Base-by-base conservation (phyloP, 2,888 invertebrate genomes). In the Perdita meconis region DNA sequence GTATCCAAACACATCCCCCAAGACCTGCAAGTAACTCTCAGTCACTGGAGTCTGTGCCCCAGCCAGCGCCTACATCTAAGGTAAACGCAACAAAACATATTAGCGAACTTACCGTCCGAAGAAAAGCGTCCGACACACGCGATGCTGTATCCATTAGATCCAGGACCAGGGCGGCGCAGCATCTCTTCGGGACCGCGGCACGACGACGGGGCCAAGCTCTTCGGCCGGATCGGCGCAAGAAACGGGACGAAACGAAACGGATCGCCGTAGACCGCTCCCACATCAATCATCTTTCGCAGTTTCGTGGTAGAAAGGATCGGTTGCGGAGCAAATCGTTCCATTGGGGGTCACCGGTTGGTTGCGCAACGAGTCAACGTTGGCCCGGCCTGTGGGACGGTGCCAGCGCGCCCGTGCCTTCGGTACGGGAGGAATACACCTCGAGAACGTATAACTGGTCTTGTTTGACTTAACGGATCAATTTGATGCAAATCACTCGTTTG, bases 401-500 rank as follows among this genome's bases (percentile, higher is more conserved):
- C 22, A 10, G 47, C 19, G 60, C 57, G 42, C 16, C 68, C 67
- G 57, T 61, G 70, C 55, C 53, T 65, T 68, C 68, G 78, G 64
- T 77, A 83, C 78, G 83, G n/a, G n/a, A 79, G 81, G 86, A 80
- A 81, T 82, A 83, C 80, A 82, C 85, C 71, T 81, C 72, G 59
- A n/a, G n/a, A 70, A 81, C 81, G 85, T 82, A 79, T 84, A 87
- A 86, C 84, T 82, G 80, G 80, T 83, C 87, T 89, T 89, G 88
- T 90, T n/a, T 90, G 89, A 89, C 87, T 90, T 88, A 87, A 85
- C 86, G 85, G 90, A 90, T 91, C 91, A 91, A 92, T 92, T 92
- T 89, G 88, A 92, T 92, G 92, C 91, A 92, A 92, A 92, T 92
- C 90, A 88, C 89, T 89, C 89, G 91, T 90, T 91, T 88, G 90